A percentile compares a stretch with the other conserved stretches of the same genome.
These are phyloP conservation scores for Zygogramma bicolorata DNA, from an alignment of 2,888 invertebrate species.

Conservation along the genomic window DNA sequence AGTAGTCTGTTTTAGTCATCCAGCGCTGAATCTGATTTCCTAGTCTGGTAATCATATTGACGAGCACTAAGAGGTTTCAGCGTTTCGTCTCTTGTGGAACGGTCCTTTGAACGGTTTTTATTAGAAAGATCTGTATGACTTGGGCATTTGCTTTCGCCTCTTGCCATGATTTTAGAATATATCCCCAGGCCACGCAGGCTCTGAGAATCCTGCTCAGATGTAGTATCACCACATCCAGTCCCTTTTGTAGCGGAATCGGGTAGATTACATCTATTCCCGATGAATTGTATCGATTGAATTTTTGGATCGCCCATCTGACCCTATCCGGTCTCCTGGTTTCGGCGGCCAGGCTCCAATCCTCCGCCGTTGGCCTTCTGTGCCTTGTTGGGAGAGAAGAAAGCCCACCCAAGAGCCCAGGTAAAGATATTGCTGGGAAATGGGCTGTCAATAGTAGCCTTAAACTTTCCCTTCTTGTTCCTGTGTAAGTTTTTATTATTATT, in stretches of 20 bases:
- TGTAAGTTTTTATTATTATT: too few species aligned
- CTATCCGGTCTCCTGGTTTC: too few species aligned
- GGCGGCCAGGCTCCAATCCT: too few species aligned
- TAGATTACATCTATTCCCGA: slow-evolving; percentile 26
- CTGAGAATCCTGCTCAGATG: neutral
- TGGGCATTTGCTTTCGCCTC: neutral
- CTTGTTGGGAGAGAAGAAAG: neutral
- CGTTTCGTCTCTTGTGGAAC: neutral
- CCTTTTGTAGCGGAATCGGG: slow-evolving; percentile 24
- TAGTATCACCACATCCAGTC: slow-evolving; percentile 6
- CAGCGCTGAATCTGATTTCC: neutral
- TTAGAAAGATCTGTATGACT: neutral
- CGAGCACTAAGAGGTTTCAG: neutral
- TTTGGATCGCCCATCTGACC: too few species aligned
- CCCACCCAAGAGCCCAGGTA: neutral
- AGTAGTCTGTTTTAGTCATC: neutral
- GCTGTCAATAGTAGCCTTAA: too few species aligned
- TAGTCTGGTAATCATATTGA: neutral
- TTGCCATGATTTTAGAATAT: neutral
- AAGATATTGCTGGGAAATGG: neutral
- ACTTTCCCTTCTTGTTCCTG: too few species aligned
- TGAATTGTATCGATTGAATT: neutral
- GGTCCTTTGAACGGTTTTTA: too few species aligned
- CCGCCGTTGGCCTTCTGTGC: neutral
- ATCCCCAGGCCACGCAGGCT: slow-evolving; percentile 9